Evolutionary conservation across 1,140 invertebrate genomes (phyloP).

Genomic region (Maconellicoccus hirsutus): DNA sequence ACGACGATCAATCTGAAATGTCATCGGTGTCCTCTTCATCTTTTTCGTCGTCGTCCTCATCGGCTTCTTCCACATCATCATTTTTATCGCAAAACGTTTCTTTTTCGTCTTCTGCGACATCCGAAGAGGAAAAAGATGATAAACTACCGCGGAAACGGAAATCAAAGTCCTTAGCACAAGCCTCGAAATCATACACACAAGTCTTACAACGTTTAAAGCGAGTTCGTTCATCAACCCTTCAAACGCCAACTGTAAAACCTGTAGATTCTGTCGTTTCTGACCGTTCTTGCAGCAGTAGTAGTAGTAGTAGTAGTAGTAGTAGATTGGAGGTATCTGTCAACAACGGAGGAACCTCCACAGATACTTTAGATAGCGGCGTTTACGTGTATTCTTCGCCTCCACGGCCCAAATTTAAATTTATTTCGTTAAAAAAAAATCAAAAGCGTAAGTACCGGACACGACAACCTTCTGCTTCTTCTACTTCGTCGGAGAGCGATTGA

Average conservation of each 20-base stretch:
- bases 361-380: background rate
- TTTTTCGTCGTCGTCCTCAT: background rate
- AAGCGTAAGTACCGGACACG: background rate
- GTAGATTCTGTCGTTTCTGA: background rate
- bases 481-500: background rate
- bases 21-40: background rate
- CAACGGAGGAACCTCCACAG: background rate
- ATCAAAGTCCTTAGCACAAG: background rate
- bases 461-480: background rate
- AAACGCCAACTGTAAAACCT: background rate
- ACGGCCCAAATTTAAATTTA: background rate
- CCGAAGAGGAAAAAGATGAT: background rate
- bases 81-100: background rate
- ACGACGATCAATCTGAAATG: background rate
- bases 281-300: background rate
- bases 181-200: no score
- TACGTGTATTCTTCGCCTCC: background rate
- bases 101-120: background rate
- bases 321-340: background rate
- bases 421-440: background rate
- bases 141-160: background rate
- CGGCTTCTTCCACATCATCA: background rate
- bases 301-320: slow-evolving; percentile 5
- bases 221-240: background rate
- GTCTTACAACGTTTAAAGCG: background rate